Evolutionary conservation across 2,797 vertebrate genomes (phyloP).

Genomic region (Crocidura indochinensis): DNA sequence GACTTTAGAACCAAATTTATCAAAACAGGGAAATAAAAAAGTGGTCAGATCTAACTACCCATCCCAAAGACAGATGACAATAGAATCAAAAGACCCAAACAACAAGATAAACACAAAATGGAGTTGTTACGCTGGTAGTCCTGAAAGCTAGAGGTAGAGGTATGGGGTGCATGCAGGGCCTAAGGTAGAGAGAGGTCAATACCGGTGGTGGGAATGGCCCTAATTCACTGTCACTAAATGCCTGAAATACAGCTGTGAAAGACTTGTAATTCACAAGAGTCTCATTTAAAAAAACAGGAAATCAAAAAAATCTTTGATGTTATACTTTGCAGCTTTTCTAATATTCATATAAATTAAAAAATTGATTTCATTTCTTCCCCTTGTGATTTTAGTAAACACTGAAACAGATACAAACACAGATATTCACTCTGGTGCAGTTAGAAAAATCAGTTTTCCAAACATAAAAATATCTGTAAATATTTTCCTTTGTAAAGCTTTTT

Average conservation of each 20-base stretch:
- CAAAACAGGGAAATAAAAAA: conserved; percentile 41
- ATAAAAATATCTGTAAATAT: conserved; percentile 53
- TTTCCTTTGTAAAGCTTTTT: conserved; percentile 82
- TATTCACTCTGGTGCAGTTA: background rate
- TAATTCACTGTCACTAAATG: too few relatives aligned
- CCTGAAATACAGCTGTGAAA: too few relatives aligned
- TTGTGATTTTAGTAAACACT: conserved; percentile 27
- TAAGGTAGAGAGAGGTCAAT: too few relatives aligned
- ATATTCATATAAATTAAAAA: background rate
- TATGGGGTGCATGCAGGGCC: too few relatives aligned
- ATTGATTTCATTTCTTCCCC: background rate
- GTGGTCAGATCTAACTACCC: too few relatives aligned
- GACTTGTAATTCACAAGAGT: too few relatives aligned
- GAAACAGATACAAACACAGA: background rate
- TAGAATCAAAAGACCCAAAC: too few relatives aligned
- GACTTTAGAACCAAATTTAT: conserved; percentile 24
- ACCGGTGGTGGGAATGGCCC: too few relatives aligned
- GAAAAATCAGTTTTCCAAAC: conserved; percentile 53
- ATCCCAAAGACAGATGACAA: too few relatives aligned
- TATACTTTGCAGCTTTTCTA: conserved; percentile 34
- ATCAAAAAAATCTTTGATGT: conserved; percentile 41
- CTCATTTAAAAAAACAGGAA: conserved; percentile 2
- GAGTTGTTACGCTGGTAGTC: too few relatives aligned
- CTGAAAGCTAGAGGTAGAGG: too few relatives aligned
- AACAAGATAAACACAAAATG: too few relatives aligned